These are phyloP conservation scores for Liopterus haemorrhoidalis DNA, from an alignment of 2,888 invertebrate genomes.

Conservation along the genomic window DNA sequence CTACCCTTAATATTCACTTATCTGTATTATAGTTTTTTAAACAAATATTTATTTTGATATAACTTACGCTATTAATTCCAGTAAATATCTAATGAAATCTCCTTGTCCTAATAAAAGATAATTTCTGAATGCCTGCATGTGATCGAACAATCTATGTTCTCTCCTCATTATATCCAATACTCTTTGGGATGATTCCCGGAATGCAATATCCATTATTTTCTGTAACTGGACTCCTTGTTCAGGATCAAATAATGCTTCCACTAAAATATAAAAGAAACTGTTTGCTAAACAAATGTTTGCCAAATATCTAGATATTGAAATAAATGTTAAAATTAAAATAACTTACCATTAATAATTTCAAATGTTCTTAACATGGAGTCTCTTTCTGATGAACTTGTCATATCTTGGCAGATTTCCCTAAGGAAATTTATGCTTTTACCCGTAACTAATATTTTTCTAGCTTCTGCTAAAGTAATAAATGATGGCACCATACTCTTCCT, in stretches of 20 bases:
- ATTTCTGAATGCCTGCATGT: slow-evolving; percentile 82
- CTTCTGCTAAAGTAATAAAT: slow-evolving; percentile 79
- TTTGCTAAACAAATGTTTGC: slow-evolving; percentile 15
- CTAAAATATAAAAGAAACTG: slow-evolving; percentile 39
- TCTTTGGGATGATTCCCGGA: slow-evolving; percentile 78
- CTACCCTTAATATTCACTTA: too few species aligned
- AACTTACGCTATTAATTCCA: slow-evolving; percentile 83
- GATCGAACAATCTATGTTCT: slow-evolving; percentile 84
- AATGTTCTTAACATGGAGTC: slow-evolving; percentile 53
- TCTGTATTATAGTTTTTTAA: slow-evolving; percentile 2
- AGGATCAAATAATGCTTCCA: slow-evolving; percentile 61
- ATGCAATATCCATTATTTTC: slow-evolving; percentile 75
- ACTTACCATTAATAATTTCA: slow-evolving; percentile 44
- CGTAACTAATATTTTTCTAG: slow-evolving; percentile 83
- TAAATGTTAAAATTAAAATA: neutral
- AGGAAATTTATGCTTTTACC: slow-evolving; percentile 96
- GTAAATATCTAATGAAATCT: slow-evolving; percentile 89
- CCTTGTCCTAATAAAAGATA: slow-evolving; percentile 93
- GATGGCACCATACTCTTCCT: slow-evolving; percentile 86
- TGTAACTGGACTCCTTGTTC: slow-evolving; percentile 70
- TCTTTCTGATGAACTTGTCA: slow-evolving; percentile 58
- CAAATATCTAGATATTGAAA: slow-evolving; percentile 21
- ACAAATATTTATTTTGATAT: slow-evolving; percentile 1
- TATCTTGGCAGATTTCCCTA: slow-evolving; percentile 84
- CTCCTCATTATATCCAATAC: slow-evolving; percentile 80